A percentile compares a stretch with the other conserved stretches of the same genome.
Evolutionary conservation across 2,888 invertebrate genomes (phyloP).

Genomic region (Cecidostiba fungosa): DNA sequence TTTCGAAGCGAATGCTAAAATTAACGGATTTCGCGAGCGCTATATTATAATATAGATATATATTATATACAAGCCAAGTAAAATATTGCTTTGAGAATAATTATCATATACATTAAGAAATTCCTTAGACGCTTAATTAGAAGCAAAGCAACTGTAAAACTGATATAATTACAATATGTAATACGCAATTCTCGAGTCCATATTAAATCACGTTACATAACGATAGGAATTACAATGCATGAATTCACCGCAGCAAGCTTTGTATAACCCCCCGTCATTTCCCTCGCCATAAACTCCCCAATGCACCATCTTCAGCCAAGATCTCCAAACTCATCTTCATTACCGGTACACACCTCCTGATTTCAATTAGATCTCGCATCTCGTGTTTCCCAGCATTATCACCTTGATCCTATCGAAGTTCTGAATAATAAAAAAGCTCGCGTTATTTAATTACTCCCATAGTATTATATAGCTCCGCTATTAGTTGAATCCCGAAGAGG

Average conservation of each 20-base stretch:
- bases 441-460: constrained; percentile 32
- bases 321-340: constrained; percentile 7
- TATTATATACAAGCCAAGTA: neutral
- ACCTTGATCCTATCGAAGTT: constrained; percentile 14
- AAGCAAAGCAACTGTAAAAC: neutral
- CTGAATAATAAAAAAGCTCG: constrained; percentile 4
- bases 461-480: neutral
- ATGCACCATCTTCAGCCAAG: neutral
- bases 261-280: neutral
- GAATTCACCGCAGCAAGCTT: neutral
- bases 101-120: neutral
- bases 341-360: constrained; percentile 1
- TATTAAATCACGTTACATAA: neutral
- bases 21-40: neutral
- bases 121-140: neutral
- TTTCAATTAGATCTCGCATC: neutral
- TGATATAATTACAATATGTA: neutral
- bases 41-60: neutral
- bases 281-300: neutral
- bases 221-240: neutral
- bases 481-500: constrained; percentile 22
- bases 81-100: neutral
- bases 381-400: neutral
- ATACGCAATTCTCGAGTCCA: neutral
- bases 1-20: neutral